Percentiles rank a stretch among this genome's conserved stretches.
phyloP scores from a whole-genome alignment of 2,888 invertebrate genomes.

The Scotopteryx bipunctaria region DNA sequence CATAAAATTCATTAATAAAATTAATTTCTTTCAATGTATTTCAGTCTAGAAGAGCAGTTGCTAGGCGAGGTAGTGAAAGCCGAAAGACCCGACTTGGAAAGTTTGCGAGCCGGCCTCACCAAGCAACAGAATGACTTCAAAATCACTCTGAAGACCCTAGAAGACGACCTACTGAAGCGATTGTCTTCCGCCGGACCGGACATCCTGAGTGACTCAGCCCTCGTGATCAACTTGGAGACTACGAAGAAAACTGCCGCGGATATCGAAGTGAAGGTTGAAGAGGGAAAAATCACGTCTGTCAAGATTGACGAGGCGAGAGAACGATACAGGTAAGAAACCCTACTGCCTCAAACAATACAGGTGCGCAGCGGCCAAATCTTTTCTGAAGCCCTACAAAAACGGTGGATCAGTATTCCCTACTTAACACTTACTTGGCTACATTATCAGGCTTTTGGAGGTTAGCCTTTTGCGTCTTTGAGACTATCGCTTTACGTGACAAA shows the following conservation, averaged over 20 bases:
- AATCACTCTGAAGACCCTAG: slow-evolving; percentile 94
- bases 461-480: too few relatives aligned
- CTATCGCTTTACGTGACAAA: too few relatives aligned
- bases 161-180: slow-evolving; percentile 94
- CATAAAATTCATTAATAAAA: too few relatives aligned
- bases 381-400: too few relatives aligned
- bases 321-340: slow-evolving; percentile 88
- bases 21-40: slow-evolving; percentile 13
- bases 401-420: too few relatives aligned
- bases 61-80: slow-evolving; percentile 96
- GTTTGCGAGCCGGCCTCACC: slow-evolving; percentile 91
- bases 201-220: slow-evolving; percentile 93
- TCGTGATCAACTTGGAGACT: slow-evolving; percentile 96
- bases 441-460: too few relatives aligned
- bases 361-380: too few relatives aligned
- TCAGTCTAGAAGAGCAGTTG: slow-evolving; percentile 93
- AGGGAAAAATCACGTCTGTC: slow-evolving; percentile 92
- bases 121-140: slow-evolving; percentile 97
- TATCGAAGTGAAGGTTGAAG: slow-evolving; percentile 92
- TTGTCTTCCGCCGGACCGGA: slow-evolving; percentile 96
- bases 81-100: slow-evolving; percentile 95
- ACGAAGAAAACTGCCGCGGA: slow-evolving; percentile 97
- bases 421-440: too few relatives aligned
- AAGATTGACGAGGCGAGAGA: slow-evolving; percentile 97
- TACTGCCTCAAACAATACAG: too few relatives aligned